Conservation (phyloP, 2,113 vertebrate genomes). For the Poeciliopsis retropinna region DNA sequence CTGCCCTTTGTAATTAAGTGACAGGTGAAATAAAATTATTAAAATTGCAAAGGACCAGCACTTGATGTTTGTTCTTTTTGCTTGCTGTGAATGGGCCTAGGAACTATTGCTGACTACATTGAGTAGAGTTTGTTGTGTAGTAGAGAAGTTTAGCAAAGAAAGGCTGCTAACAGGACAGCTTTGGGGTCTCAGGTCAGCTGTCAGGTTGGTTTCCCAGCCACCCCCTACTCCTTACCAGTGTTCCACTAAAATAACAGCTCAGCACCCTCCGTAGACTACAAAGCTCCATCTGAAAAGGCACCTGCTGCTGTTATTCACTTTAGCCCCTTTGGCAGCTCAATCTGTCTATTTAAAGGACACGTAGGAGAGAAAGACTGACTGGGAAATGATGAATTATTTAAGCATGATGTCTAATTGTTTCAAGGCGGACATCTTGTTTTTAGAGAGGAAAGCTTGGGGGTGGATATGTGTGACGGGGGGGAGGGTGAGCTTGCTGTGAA, state of each 20-base stretch:
- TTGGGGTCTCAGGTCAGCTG: slow-evolving; percentile 78
- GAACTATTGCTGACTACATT: slow-evolving; percentile 12
- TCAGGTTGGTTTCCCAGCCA: slow-evolving; percentile 80
- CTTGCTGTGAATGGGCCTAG: not conserved
- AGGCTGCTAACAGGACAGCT: slow-evolving; percentile 78
- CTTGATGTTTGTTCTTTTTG: not conserved
- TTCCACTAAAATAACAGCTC: slow-evolving; percentile 82
- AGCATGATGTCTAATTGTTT: slow-evolving; percentile 81
- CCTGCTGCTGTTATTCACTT: slow-evolving; percentile 84
- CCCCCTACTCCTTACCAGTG: slow-evolving; percentile 77
- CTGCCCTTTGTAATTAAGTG: not conserved
- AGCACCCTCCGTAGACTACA: slow-evolving; percentile 77
- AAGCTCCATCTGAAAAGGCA: slow-evolving; percentile 81
- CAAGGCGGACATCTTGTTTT: slow-evolving; percentile 74
- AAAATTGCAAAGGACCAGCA: not conserved
- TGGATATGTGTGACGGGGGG: slow-evolving; percentile 26
- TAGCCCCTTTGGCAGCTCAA: slow-evolving; percentile 75
- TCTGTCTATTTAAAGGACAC: slow-evolving; percentile 81
- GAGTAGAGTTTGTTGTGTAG: slow-evolving; percentile 7
- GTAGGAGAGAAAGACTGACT: slow-evolving; percentile 74
- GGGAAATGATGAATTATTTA: slow-evolving; percentile 83
- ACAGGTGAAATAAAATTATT: not conserved
- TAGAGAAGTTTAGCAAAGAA: not conserved
- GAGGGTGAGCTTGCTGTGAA: slow-evolving; percentile 54
- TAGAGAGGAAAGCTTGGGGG: slow-evolving; percentile 56